Base-by-base conservation (phyloP, 2,888 invertebrate species). In the Oligia fasciuncula region DNA sequence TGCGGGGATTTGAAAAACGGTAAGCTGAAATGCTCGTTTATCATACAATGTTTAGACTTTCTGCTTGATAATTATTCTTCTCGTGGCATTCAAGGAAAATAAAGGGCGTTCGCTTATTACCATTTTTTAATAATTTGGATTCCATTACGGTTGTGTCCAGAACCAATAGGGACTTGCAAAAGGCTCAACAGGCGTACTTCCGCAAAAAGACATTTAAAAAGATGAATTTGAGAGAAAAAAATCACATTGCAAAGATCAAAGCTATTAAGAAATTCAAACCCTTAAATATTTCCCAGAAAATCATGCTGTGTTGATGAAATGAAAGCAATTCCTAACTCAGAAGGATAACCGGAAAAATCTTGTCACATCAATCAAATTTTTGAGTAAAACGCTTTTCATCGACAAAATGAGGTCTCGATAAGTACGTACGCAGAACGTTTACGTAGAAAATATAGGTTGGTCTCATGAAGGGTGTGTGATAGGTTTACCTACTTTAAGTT, bases 291-390 rank as follows among this genome's bases (percentile, higher is more conserved):
- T 80, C 35, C 23, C 51, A 63, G 35, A 70, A 77, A 83, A 83
- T 81, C 79, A 70, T 65, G 81, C 76, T 81, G 80, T 83, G 79
- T 80, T 83, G 81, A 80, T 84, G 85, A 86, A 88, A 83, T 86
- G 77, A 81, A 87, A 88, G 83, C 84, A 80, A 84, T 85, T 83
- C 54, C 72, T 63, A 73, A 73, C 79, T 84, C 29, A 77, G 76
- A 73, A 84, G 77, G 81, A 85, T 85, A 80, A 87, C 84, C 84
- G 83, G 73, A 87, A 89, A 91, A 89, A 91, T 90, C 90, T 89
- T 92, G 92, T 92, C 92, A 88, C 92, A 94, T 95, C 94, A 94
- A 95, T 94, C 94, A 94, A 69, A 75, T 92, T 88, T 90, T 90
- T 90, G 87, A 90, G 89, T 87, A 87, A 90, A 91, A 91, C 90